A percentile compares a stretch with the other conserved stretches of the same genome.
phyloP scores from a whole-genome alignment of 2,113 vertebrate genomes.

The Neolamprologus longior region DNA sequence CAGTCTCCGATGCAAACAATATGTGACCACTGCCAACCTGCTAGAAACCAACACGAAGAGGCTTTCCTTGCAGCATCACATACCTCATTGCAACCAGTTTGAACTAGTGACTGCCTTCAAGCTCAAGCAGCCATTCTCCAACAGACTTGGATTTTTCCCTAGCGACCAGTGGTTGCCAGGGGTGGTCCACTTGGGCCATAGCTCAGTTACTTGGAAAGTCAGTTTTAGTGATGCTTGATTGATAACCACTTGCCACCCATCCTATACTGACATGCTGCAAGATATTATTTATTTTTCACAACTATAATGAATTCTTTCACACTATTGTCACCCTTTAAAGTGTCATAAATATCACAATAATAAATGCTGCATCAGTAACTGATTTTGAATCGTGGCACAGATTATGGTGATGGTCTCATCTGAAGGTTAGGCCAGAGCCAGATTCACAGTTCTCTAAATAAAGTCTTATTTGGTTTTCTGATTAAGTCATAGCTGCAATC shows the following conservation, averaged over 20 bases:
- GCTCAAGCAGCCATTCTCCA: not conserved
- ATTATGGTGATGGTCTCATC: not conserved
- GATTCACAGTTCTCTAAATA: not conserved
- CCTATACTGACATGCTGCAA: not conserved
- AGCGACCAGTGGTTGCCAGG: not conserved
- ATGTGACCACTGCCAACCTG: not conserved
- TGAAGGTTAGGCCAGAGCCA: not conserved
- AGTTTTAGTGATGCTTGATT: not conserved
- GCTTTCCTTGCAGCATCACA: not conserved
- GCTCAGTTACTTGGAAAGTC: not conserved
- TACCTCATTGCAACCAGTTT: not conserved
- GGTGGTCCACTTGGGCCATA: not conserved
- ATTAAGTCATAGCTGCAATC: not conserved
- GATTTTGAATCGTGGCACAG: not conserved
- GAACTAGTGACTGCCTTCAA: not conserved
- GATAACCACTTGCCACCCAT: not conserved
- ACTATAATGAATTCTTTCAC: not conserved
- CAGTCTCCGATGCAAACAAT: not conserved
- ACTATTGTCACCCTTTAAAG: not conserved
- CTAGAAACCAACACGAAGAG: not conserved
- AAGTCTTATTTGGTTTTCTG: not conserved
- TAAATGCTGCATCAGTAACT: not conserved
- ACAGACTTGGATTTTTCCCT: not conserved
- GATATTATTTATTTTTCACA: not conserved
- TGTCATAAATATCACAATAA: not conserved